Conservation (phyloP, 2,797 vertebrate genomes). For the Premnoplex brunnescens region DNA sequence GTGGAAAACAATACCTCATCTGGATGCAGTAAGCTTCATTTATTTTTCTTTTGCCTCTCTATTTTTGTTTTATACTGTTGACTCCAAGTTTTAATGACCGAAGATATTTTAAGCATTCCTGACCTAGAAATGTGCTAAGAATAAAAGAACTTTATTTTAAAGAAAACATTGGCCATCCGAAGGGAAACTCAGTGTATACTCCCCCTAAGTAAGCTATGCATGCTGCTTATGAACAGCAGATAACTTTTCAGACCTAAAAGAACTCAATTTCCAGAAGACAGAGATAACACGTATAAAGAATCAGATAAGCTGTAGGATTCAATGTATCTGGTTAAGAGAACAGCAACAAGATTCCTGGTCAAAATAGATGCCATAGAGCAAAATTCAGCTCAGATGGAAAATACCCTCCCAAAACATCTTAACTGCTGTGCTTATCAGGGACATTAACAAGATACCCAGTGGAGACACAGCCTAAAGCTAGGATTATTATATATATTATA, state of each 20-base stretch:
- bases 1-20: conserved; percentile 31
- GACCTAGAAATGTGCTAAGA: conserved; percentile 53
- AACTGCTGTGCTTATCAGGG: not conserved
- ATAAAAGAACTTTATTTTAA: conserved; percentile 33
- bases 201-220: not conserved
- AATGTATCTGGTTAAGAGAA: not conserved
- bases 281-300: not conserved
- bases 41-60: conserved; percentile 45
- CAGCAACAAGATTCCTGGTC: not conserved
- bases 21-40: conserved; percentile 36
- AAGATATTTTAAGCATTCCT: conserved; percentile 57
- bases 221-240: not conserved
- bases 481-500: not conserved
- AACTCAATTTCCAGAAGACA: not conserved
- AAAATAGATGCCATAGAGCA: not conserved
- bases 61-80: conserved; percentile 56
- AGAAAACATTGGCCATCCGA: conserved; percentile 43
- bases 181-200: not conserved
- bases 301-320: not conserved
- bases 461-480: not conserved
- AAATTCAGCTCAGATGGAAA: not conserved
- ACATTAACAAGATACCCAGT: not conserved
- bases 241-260: not conserved
- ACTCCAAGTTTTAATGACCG: conserved; percentile 34
- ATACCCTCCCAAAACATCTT: not conserved